These are phyloP conservation scores for Otis tarda DNA, from an alignment of 2,113 vertebrate genomes.

Conservation along the genomic window DNA sequence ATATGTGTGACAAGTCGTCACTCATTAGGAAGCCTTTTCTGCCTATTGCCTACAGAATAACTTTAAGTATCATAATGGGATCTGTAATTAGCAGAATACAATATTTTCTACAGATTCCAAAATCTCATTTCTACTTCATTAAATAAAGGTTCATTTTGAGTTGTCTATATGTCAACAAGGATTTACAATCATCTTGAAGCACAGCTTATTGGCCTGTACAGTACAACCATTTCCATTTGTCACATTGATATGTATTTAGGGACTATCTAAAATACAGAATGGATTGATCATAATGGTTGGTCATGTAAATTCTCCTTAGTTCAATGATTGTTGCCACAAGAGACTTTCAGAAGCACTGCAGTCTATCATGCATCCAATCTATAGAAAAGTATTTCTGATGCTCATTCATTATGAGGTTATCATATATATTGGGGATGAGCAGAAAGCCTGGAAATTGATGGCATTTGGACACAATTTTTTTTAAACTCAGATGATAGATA, in stretches of 20 bases:
- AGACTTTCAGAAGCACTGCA: conserved; percentile 22
- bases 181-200: conserved; percentile 29
- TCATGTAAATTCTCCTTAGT: conserved; percentile 48
- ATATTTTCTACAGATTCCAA: background rate
- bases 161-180: background rate
- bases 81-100: background rate
- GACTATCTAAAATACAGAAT: conserved; percentile 19
- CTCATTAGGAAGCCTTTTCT: background rate
- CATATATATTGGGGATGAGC: background rate
- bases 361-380: background rate
- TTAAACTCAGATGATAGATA: background rate
- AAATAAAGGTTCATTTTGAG: background rate
- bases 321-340: conserved; percentile 7
- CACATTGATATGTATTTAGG: conserved; percentile 34
- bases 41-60: background rate
- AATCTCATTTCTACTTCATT: background rate
- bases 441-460: background rate
- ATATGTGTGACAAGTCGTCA: background rate
- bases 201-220: background rate
- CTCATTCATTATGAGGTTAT: background rate
- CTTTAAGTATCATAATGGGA: background rate
- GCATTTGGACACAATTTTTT: background rate
- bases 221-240: conserved; percentile 33
- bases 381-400: conserved; percentile 10
- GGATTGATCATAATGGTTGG: conserved; percentile 20